Evolutionary conservation across 2,888 invertebrate genomes (phyloP), one percentile per base, ranked within the genome.

Genomic region (Perizoma affinitatum): DNA sequence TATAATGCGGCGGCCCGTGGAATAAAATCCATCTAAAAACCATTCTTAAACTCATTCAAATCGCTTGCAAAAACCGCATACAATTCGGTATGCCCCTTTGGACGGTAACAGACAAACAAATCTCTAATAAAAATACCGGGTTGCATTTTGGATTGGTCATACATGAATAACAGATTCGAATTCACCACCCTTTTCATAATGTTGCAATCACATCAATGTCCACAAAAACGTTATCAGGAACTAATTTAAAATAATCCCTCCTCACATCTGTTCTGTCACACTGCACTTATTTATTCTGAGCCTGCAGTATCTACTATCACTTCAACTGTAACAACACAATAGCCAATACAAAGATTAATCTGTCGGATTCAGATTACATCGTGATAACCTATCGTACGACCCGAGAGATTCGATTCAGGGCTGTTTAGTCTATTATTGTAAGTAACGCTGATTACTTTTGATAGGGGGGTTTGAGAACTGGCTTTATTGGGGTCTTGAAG

Each of bases 301-400:
- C 1, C 43, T 9, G 43, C 10, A 43, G 2, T 45, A 45, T 22
- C 22, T 5, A 45, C 33, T 45, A n/a, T 33, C 22, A 45, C 33
- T 8, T 45, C 42, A 45, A 8, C 61, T 57, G 45, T 42, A 22
- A 5, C 56, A 52, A 46, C 58, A 68, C 68, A 69, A 74, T 70
- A 61, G 57, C 55, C 67, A 66, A 67, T 67, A 69, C 69, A 70
- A 64, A 75, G 78, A 78, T 78, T 76, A 75, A 78, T 76, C 76
- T 73, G 65, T 50, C 55, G 71, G 75, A 70, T 72, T 82, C 79
- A 74, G 83, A 83, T 83, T 81, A 78, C 78, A 74, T 65, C 66
- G 66, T 67, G 70, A 71, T 70, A 70, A 65, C n/a, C n/a, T 61
- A 76, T 74, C 72, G 73, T 73, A 54, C 40, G 47, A 53, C 45